A percentile compares a stretch with the other conserved stretches of the same genome.
These are phyloP conservation scores for Drosophila lacicola DNA, from an alignment of 2,888 invertebrate species.

Conservation along the genomic window DNA sequence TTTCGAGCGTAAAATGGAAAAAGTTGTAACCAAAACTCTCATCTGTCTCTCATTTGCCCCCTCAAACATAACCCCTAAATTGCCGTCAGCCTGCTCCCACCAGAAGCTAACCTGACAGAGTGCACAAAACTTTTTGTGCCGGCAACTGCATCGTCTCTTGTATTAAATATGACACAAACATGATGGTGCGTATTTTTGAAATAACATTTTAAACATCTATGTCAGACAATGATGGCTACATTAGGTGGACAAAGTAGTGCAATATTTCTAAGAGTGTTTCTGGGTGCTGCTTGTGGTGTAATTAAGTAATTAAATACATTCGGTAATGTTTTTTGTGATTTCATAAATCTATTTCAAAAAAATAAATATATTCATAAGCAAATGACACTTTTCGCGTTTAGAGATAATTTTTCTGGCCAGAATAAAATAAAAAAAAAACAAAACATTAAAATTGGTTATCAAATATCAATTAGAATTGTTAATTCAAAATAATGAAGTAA, in stretches of 20 bases:
- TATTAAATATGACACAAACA: slow-evolving; percentile 60
- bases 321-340: not conserved
- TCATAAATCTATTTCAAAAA: too few species aligned
- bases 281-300: too few species aligned
- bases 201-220: slow-evolving; percentile 2
- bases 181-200: slow-evolving; percentile 32
- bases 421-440: not conserved
- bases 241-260: not conserved
- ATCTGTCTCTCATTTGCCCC: slow-evolving; percentile 17
- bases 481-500: too few species aligned
- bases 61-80: slow-evolving; percentile 14
- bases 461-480: not conserved
- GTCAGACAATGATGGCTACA: not conserved
- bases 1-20: slow-evolving; percentile 82
- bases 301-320: not conserved
- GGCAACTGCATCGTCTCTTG: slow-evolving; percentile 43
- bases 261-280: not conserved
- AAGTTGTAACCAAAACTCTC: slow-evolving; percentile 62
- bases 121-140: slow-evolving; percentile 64
- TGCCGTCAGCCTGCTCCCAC: slow-evolving; percentile 19
- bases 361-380: too few species aligned
- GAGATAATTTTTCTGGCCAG: too few species aligned
- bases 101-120: slow-evolving; percentile 56
- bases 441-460: slow-evolving; percentile 2
- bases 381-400: too few species aligned